Evolutionary conservation across 2,888 invertebrate genomes (phyloP), one percentile per base, ranked within the genome.

Genomic region (Elmis aenea): DNA sequence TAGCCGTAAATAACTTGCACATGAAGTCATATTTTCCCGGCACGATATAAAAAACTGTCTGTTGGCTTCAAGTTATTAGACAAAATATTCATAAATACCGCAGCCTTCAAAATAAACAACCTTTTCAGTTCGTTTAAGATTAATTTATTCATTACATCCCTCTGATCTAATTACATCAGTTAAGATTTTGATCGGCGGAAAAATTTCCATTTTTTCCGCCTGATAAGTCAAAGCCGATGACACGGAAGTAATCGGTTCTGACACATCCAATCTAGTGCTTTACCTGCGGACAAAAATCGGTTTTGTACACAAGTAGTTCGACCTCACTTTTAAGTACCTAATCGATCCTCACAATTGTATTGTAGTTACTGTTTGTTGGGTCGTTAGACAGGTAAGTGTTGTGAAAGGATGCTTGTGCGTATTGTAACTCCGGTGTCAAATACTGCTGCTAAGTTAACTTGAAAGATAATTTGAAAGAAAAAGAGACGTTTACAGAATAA

Each of bases 241-340:
- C 49, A 53, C 54, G 58, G 53, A 59, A 60, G 37, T 49, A 51
- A 60, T 58, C 41, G 47, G 33, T 42, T 47, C 45, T 54, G 60
- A 60, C 60, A 54, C 42, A 53, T 59, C 56, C 58, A 60, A 60
- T 60, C 55, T 55, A 51, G 47, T 51, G 39, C 49, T 51, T 39
- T 54, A 54, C 56, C 52, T 54, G 52, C 43, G 39, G 33, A 38
- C 36, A 35, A 45, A 45, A 39, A 44, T 46, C 35, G 48, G 43
- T 40, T 43, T n/a, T 46, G 46, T 48, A 43, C 34, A 43, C 40
- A 46, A 37, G 37, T 25, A 38, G 20, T 32, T 26, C 33, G 45
- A 39, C 42, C 44, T 34, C 25, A 39, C 46, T 31, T 37, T 38
- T 47, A 45, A 45, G 47, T 39, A 39, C 37, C 33, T 44, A 47